Evolutionary conservation across 2,888 invertebrate species (phyloP).

Genomic region (Mesorhabditis belari): DNA sequence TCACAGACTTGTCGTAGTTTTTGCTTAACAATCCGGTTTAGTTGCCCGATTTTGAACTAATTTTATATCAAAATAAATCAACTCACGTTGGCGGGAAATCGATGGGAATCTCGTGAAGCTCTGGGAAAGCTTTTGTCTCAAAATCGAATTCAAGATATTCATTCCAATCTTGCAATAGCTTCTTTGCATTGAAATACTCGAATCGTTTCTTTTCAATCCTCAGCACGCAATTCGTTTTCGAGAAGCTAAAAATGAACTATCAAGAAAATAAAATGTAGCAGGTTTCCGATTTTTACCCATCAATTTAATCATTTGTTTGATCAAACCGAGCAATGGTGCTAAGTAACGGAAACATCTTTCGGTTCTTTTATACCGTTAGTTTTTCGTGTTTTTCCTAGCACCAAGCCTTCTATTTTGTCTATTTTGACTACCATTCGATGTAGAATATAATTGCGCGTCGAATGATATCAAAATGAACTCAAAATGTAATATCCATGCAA

Average conservation of each 20-base stretch:
- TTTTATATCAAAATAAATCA: constrained; percentile 2
- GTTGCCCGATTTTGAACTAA: no score
- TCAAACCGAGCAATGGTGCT: not conserved
- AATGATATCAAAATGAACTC: no score
- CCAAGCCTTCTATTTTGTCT: no score
- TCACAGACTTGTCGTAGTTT: no score
- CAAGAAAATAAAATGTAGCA: no score
- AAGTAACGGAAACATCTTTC: not conserved
- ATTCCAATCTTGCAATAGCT: constrained; percentile 38
- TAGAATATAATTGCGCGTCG: no score
- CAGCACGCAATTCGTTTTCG: constrained; percentile 63
- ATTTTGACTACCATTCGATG: no score
- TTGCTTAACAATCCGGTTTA: no score
- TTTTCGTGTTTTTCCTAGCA: no score
- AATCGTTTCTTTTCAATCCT: constrained; percentile 87
- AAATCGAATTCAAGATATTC: constrained; percentile 40
- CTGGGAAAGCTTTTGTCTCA: constrained; percentile 62
- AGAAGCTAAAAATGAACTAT: not conserved
- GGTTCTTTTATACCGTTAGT: not conserved
- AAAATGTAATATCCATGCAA: no score
- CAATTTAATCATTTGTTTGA: not conserved
- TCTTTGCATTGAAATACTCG: constrained; percentile 55
- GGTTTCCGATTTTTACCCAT: no score
- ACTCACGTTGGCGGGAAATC: constrained; percentile 73
- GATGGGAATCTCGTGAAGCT: constrained; percentile 79